Base-by-base conservation (phyloP, 2,888 invertebrate genomes). In the Andrena bicolor region DNA sequence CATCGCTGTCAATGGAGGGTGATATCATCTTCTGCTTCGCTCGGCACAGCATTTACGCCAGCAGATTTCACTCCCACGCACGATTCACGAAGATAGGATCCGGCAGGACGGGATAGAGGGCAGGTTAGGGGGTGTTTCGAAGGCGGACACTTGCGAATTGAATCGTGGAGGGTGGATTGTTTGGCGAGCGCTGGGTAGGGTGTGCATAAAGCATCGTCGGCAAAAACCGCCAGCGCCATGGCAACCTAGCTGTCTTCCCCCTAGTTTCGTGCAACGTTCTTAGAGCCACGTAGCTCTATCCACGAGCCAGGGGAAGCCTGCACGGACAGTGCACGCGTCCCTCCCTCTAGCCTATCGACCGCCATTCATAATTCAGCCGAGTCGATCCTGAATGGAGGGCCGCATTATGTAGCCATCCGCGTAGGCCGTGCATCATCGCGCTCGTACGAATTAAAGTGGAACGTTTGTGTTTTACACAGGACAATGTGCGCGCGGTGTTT, bases 291-390 rank as follows among this genome's bases (percentile, higher is more conserved):
- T 89, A 86, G 56, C 51, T 65, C 71, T 81, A 79, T 41, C 72
- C 86, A 56, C 48, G n/a, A 41, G 51, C 76, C 72, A 64, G 71
- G 60, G 79, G 80, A 65, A 76, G 79, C 69, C 74, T 68, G 72
- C 69, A 84, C 72, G 79, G 77, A 41, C 80, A 76, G 85, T 76
- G 77, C 85, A 74, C 80, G 80, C 80, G 71, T 86, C 13, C 76
- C 86, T 73, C 70, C 76, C 82, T 77, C 81, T 84, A 83, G 82
- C 35, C 73, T 92, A 93, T 93, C 92, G 93, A 93, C 90, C 93
- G 92, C 88, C 92, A 93, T 93, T 93, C 92, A 93, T 93, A 93
- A 93, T 93, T 93, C 87, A 93, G 86, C 88, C 85, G 80, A 85
- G 91, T 91, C 91, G 90, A 92, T 92, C 88, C 89, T 92, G 90